Evolutionary conservation across 2,113 vertebrate species (phyloP).

Genomic region (Hemicordylus capensis): DNA sequence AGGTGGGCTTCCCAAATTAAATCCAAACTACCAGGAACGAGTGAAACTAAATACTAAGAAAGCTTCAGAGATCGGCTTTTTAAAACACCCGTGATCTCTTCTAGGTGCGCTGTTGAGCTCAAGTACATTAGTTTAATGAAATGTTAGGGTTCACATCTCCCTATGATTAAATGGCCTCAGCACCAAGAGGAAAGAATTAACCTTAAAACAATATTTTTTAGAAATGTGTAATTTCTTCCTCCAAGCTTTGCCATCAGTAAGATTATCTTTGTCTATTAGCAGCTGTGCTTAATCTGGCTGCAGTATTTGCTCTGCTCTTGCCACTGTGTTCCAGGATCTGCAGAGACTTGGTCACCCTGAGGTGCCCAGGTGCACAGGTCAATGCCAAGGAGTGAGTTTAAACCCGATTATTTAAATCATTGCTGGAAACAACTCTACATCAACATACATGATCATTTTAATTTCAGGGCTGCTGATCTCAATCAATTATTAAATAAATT

Average conservation of each 20-base stretch:
- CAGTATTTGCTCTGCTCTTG: not conserved
- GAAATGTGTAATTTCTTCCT: not conserved
- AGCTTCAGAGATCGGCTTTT: constrained; percentile 55
- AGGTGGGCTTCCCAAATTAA: constrained; percentile 57
- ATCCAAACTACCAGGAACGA: constrained; percentile 26
- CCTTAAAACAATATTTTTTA: not conserved
- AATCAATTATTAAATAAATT: not conserved
- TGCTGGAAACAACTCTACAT: not conserved
- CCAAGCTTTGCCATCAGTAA: not conserved
- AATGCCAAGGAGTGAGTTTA: not conserved
- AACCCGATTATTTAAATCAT: not conserved
- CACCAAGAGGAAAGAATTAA: not conserved
- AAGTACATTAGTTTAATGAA: constrained; percentile 64
- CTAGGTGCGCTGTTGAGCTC: constrained; percentile 23
- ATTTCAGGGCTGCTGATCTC: not conserved
- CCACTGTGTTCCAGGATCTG: not conserved
- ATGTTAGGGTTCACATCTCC: not conserved
- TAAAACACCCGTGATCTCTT: constrained; percentile 31
- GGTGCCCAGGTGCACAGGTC: not conserved
- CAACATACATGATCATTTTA: not conserved
- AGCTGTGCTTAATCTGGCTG: not conserved
- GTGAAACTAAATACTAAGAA: constrained; percentile 63
- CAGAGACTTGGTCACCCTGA: not conserved
- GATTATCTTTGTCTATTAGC: constrained; percentile 2
- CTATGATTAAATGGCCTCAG: constrained; percentile 26